Percentiles rank a stretch among this genome's conserved stretches.
Evolutionary conservation across 1,140 invertebrate species (phyloP).

Genomic region (Leptinotarsa texana): DNA sequence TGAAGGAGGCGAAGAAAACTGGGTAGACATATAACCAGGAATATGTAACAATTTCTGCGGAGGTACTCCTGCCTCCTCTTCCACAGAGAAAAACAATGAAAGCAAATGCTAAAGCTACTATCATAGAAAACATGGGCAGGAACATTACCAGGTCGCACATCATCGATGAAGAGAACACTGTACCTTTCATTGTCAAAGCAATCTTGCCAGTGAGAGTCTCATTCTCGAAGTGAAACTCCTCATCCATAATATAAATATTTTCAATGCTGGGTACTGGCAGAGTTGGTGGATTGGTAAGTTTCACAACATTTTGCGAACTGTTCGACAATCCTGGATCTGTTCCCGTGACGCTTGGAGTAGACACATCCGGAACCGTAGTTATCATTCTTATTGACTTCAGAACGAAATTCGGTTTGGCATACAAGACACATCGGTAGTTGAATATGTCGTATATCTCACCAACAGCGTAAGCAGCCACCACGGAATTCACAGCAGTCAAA

Average conservation of each 20-base stretch:
- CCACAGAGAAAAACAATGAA: background rate
- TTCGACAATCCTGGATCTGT: background rate
- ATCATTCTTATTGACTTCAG: background rate
- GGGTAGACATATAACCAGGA: background rate
- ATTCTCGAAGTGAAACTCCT: background rate
- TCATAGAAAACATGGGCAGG: background rate
- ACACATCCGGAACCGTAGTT: background rate
- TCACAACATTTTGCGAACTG: no score
- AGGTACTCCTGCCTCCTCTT: background rate
- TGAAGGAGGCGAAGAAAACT: background rate
- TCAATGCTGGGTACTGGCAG: background rate
- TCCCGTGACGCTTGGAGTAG: background rate
- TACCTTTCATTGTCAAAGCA: background rate
- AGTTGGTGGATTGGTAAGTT: background rate
- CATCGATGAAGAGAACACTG: background rate
- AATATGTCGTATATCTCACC: background rate
- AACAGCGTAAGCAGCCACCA: background rate
- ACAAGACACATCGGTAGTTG: background rate
- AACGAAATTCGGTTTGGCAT: background rate
- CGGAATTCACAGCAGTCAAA: background rate
- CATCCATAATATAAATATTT: background rate
- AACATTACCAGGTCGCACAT: background rate
- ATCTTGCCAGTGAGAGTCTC: background rate
- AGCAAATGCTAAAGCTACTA: background rate
- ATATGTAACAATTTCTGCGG: background rate